A percentile compares a stretch with the other conserved stretches of the same genome.
Conservation (phyloP, 2,113 vertebrate genomes). For the Athene cunicularia region DNA sequence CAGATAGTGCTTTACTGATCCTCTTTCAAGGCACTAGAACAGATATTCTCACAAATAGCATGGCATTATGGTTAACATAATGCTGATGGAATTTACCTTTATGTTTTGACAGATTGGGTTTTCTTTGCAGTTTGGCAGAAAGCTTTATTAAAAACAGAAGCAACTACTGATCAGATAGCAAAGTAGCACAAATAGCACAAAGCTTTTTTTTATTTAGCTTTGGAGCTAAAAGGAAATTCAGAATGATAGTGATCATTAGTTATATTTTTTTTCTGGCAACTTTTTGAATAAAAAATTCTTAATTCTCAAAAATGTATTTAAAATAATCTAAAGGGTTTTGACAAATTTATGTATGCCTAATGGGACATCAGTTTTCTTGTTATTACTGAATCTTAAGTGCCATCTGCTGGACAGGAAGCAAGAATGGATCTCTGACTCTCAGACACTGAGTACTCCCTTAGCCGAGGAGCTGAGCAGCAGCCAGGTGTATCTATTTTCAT, state of each 20-base stretch:
- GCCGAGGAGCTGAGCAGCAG: not conserved
- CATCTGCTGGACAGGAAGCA: slow-evolving; percentile 49
- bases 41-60: not conserved
- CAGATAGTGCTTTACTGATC: not conserved
- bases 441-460: not conserved
- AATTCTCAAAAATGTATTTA: not conserved
- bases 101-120: not conserved
- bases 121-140: not conserved
- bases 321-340: not conserved
- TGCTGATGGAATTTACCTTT: slow-evolving; percentile 13
- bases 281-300: not conserved
- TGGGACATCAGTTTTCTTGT: not conserved
- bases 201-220: not conserved
- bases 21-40: not conserved
- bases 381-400: slow-evolving; percentile 43
- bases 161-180: not conserved
- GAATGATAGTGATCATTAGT: not conserved
- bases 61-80: not conserved
- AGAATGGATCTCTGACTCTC: not conserved
- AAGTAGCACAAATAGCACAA: not conserved
- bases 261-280: not conserved
- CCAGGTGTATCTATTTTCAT: not conserved
- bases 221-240: not conserved
- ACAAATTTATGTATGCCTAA: not conserved
- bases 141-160: slow-evolving; percentile 1